These are phyloP conservation scores for Tholera decimalis DNA, from an alignment of 2,888 invertebrate genomes.

Conservation along the genomic window DNA sequence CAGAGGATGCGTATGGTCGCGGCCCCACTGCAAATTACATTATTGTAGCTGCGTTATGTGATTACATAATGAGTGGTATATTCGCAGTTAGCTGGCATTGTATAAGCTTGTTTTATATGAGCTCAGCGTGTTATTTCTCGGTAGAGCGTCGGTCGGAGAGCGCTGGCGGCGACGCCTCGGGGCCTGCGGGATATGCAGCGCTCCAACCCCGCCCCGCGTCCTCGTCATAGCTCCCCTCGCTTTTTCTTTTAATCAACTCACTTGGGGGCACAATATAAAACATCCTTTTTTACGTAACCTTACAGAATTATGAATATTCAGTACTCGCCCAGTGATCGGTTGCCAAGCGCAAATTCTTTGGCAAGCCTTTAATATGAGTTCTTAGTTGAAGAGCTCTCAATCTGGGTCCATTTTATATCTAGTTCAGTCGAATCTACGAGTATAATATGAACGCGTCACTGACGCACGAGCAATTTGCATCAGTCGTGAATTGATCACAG, in stretches of 20 bases:
- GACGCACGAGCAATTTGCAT: constrained; percentile 62
- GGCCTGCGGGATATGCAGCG: constrained; percentile 66
- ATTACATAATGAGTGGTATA: constrained; percentile 48
- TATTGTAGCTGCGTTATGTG: constrained; percentile 27
- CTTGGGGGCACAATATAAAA: constrained; percentile 74
- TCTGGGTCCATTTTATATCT: constrained; percentile 51
- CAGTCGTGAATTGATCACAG: constrained; percentile 55
- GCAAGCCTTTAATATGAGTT: constrained; percentile 46
- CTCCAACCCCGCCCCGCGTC: constrained; percentile 52
- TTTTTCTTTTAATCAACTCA: constrained; percentile 78
- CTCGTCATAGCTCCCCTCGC: constrained; percentile 56
- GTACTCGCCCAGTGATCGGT: constrained; percentile 8
- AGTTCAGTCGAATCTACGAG: constrained; percentile 53
- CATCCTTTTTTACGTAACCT: constrained; percentile 27
- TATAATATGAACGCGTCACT: constrained; percentile 37
- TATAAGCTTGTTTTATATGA: constrained; percentile 79
- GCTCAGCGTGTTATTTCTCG: constrained; percentile 72
- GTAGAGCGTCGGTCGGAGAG: constrained; percentile 61
- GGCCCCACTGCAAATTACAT: constrained; percentile 26
- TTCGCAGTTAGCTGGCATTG: constrained; percentile 54
- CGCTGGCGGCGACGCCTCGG: constrained; percentile 66
- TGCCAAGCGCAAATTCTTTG: constrained; percentile 46
- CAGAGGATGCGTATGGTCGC: constrained; percentile 6
- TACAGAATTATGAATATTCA: constrained; percentile 35
- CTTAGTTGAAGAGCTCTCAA: constrained; percentile 38